Base-by-base conservation (phyloP, 2,888 invertebrate species). In the Abrostola triplasia region DNA sequence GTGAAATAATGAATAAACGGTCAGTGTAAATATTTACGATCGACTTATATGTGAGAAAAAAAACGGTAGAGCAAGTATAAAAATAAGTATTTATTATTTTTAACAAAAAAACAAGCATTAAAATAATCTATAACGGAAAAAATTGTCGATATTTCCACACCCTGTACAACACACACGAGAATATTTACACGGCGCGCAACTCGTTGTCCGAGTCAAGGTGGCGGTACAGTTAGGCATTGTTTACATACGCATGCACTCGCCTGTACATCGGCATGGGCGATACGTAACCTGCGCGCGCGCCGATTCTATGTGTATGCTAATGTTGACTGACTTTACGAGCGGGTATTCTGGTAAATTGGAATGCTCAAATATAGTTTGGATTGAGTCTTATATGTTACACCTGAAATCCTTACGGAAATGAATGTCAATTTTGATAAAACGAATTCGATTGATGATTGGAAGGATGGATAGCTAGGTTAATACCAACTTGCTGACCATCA, bases 161-260 rank as follows among this genome's bases (percentile, higher is more conserved):
- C 70, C 79, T 73, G 69, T 79, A 60, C 9, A 35, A 54, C 36
- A 12, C 40, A 56, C 48, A 49, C 59, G 67, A 66, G 69, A 69
- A 67, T 69, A 76, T 65, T 65, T 66, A 74, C 61, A 60, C 59
- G 63, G 63, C 67, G 56, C 44, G 52, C 56, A 59, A 57, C 63
- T 61, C 66, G 77, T 71, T 71, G 79, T 78, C 76, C 81, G 76
- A 79, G 79, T 76, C 77, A 77, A 80, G 82, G 77, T 74, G 70
- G 63, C 54, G 64, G 80, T 86, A 84, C 85, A 82, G 87, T 86
- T 86, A 86, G 70, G 79, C 70, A 87, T 87, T 87, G 87, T 87
- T 81, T 78, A 77, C 81, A 67, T 67, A 72, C 68, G 65, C 67
- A 12, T 57, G 60, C 44, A 50, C 52, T 36, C 67, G 67, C 63